These are phyloP conservation scores for Natrix natrix DNA, from an alignment of 2,797 vertebrate species.

Conservation along the genomic window DNA sequence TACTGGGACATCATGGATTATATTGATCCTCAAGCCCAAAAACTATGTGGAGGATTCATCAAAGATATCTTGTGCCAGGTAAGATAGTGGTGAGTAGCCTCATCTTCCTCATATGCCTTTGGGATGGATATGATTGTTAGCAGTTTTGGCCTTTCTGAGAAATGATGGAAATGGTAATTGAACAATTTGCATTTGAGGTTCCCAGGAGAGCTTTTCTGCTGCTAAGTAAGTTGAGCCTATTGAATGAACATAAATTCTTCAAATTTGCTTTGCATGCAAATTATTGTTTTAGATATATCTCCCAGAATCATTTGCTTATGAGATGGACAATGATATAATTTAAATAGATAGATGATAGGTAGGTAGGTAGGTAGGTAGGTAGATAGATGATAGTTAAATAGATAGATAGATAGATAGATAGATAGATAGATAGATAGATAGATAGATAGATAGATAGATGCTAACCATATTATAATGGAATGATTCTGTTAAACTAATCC, in stretches of 20 bases:
- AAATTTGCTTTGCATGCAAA: not conserved
- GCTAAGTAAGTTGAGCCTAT: not conserved
- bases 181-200: not conserved
- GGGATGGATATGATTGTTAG: not conserved
- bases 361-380: no score
- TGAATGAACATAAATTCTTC: not conserved
- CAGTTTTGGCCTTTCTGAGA: not conserved
- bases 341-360: not conserved
- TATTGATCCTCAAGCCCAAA: conserved; percentile 63
- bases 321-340: not conserved
- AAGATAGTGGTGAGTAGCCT: conserved; percentile 18
- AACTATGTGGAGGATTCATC: conserved; percentile 74
- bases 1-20: conserved; percentile 79
- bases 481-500: not conserved
- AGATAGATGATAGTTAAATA: no score
- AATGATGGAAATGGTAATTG: not conserved
- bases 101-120: not conserved
- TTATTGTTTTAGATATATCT: not conserved
- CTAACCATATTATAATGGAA: not conserved
- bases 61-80: conserved; percentile 88
- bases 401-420: no score
- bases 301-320: not conserved
- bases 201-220: not conserved
- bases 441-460: not conserved
- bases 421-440: not conserved